Conservation (phyloP, 2,797 vertebrate genomes). For the Lemur catta region DNA sequence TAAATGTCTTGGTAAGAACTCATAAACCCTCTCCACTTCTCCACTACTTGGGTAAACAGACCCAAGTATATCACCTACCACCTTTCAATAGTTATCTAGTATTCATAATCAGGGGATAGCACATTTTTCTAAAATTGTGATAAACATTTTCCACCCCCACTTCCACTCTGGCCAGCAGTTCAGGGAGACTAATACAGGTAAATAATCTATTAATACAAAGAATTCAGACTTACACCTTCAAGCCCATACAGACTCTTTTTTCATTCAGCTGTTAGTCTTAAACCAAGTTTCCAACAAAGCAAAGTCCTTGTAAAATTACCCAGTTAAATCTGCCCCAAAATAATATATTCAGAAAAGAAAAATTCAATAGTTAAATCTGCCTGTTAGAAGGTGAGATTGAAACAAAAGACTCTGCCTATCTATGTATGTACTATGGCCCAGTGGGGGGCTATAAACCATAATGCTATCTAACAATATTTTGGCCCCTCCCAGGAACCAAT, state of each 20-base stretch:
- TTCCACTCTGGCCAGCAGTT: background rate
- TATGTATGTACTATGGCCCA: background rate
- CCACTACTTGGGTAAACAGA: background rate
- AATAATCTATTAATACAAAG: background rate
- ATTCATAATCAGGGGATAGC: background rate
- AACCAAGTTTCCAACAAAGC: background rate
- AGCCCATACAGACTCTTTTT: background rate
- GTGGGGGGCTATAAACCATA: background rate
- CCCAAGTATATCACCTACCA: background rate
- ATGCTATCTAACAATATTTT: background rate
- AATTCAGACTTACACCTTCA: background rate
- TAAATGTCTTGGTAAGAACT: background rate
- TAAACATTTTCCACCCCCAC: background rate
- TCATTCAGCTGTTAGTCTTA: background rate
- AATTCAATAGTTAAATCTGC: background rate
- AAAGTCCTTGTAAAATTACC: background rate
- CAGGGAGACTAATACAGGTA: background rate
- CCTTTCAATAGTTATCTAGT: background rate
- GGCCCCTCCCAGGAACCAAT: background rate
- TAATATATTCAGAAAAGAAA: background rate
- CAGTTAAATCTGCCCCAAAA: background rate
- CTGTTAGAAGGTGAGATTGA: background rate
- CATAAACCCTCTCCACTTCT: background rate
- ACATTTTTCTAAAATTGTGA: background rate
- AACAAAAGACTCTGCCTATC: background rate